Conservation (phyloP, 2,113 vertebrate genomes). For the Plectropomus leopardus region DNA sequence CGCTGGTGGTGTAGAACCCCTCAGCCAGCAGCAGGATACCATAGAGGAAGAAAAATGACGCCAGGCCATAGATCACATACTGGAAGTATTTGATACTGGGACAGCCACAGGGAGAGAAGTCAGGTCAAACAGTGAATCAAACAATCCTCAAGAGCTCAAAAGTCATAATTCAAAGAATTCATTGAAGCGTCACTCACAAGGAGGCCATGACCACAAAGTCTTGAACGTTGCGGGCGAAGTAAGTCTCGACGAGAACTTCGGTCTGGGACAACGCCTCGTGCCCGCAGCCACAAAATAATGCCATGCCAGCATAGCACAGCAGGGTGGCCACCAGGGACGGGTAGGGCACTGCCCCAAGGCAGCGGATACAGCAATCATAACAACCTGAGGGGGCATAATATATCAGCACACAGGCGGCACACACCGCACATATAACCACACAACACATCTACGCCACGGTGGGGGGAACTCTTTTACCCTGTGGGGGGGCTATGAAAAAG, state of each 20-base stretch:
- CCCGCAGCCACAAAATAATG: slow-evolving; percentile 96
- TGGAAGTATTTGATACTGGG: slow-evolving; percentile 95
- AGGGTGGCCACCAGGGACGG: slow-evolving; percentile 96
- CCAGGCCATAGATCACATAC: slow-evolving; percentile 97
- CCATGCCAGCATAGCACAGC: slow-evolving; percentile 95
- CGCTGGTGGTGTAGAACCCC: slow-evolving; percentile 98
- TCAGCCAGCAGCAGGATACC: slow-evolving; percentile 96
- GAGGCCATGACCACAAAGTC: slow-evolving; percentile 93
- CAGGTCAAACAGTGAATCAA: slow-evolving; percentile 15
- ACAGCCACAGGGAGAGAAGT: slow-evolving; percentile 52
- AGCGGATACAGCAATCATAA: slow-evolving; percentile 97
- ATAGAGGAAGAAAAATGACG: slow-evolving; percentile 98
- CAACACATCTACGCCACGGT: slow-evolving; percentile 80
- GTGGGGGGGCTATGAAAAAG: slow-evolving; percentile 54
- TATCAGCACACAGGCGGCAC: slow-evolving; percentile 85
- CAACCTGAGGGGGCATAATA: slow-evolving; percentile 92
- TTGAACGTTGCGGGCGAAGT: slow-evolving; percentile 95
- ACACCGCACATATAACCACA: slow-evolving; percentile 86
- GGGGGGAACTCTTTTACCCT: slow-evolving; percentile 41
- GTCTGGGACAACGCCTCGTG: slow-evolving; percentile 96
- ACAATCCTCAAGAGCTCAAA: neutral
- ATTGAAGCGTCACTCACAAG: slow-evolving; percentile 88
- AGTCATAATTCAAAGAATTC: neutral
- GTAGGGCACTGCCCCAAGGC: slow-evolving; percentile 95
- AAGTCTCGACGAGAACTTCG: slow-evolving; percentile 92